Evolutionary conservation across 2,888 invertebrate genomes (phyloP), one percentile per base, ranked within the genome.

Genomic region (Phortica magna): DNA sequence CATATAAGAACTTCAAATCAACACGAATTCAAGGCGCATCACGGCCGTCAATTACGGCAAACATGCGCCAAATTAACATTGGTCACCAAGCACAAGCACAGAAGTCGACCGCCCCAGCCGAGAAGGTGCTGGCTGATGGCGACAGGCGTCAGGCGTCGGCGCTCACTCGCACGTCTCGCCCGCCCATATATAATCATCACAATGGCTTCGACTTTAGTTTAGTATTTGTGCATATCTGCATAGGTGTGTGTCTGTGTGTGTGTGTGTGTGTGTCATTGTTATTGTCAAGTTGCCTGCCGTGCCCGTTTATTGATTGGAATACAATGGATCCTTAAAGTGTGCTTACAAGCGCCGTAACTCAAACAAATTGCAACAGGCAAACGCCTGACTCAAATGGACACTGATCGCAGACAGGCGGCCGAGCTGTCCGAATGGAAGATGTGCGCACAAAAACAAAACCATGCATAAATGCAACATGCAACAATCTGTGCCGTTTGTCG

Each of bases 261-360:
- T 80, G 84, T 82, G 79, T 80, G 84, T 80, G 71, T 78, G 77
- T 78, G 81, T 79, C 17, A 17, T 83, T 81, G 83, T 83, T 84
- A 85, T 87, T 87, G 86, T 86, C 87, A 42, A 85, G 84, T 85
- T 70, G 48, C 10, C 48, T 83, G 42, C 59, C 39, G 31, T 67
- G 67, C 82, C 82, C 74, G 83, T 86, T 85, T 87, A 86, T 86
- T 88, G 89, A 90, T 88, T 88, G 87, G 89, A 91, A 91, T 89
- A 91, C 91, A 91, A 91, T 91, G 89, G 91, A 87, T 90, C 90
- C 91, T 91, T 91, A 91, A 91, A 91, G 91, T 91, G 91, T 91
- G 91, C 91, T 91, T 89, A 89, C 91, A 91, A 91, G 91, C 91
- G 91, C 91, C 91, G 91, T 91, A 91, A 91, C 91, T 91, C 91